Percentiles rank a stretch among this genome's conserved stretches.
These are phyloP conservation scores for Ia io DNA, from an alignment of 2,113 vertebrate species.

Conservation along the genomic window DNA sequence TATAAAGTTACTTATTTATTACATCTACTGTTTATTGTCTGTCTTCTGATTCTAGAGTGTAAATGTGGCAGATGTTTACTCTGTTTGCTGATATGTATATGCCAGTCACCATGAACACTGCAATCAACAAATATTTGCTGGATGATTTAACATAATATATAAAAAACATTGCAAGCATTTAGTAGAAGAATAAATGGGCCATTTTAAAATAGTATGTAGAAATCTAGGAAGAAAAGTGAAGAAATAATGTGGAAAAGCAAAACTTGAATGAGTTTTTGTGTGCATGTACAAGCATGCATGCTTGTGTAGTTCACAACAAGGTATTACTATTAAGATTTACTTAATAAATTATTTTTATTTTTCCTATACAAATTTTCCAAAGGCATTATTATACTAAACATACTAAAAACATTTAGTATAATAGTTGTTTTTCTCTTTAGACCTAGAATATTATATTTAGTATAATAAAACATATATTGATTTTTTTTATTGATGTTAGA, in stretches of 20 bases:
- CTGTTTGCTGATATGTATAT: background rate
- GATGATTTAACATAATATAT: background rate
- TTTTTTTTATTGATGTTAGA: too few species aligned
- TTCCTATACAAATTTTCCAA: slow-evolving; percentile 54
- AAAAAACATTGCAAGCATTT: background rate
- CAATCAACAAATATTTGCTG: background rate
- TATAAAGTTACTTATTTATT: background rate
- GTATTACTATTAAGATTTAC: background rate
- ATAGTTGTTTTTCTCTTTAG: too few species aligned
- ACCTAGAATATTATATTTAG: too few species aligned
- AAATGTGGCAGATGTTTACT: background rate
- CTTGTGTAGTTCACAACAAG: background rate
- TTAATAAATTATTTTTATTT: slow-evolving; percentile 60
- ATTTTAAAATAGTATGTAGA: background rate
- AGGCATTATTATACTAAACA: slow-evolving; percentile 42
- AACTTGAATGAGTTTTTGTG: background rate
- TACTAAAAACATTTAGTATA: too few species aligned
- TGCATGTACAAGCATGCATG: background rate
- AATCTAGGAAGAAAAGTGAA: background rate
- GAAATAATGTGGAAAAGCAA: background rate
- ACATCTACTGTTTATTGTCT: background rate
- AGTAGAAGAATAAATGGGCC: background rate
- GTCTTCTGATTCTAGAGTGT: background rate
- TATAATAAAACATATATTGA: too few species aligned
- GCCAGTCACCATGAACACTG: background rate